A percentile compares a stretch with the other conserved stretches of the same genome.
phyloP scores from a whole-genome alignment of 2,888 invertebrate species.

The Portevinia maculata region DNA sequence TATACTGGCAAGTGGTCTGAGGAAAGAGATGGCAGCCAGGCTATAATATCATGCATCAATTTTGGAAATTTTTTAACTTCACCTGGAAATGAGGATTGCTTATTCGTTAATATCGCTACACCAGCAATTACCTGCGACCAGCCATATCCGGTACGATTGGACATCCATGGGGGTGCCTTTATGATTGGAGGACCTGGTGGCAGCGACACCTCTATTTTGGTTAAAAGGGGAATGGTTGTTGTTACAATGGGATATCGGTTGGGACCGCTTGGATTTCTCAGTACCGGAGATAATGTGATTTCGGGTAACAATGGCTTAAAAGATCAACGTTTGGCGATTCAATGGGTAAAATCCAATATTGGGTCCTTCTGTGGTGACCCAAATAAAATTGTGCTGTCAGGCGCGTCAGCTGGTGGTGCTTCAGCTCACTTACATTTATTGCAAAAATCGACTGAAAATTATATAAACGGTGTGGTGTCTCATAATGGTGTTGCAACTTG shows the following conservation, averaged over 20 bases:
- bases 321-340: constrained; percentile 87
- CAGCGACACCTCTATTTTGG: constrained; percentile 85
- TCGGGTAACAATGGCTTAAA: constrained; percentile 89
- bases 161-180: constrained; percentile 87
- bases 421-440: constrained; percentile 88
- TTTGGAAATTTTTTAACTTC: constrained; percentile 75
- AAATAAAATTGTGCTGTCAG: constrained; percentile 86
- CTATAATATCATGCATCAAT: constrained; percentile 86
- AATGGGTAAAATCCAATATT: constrained; percentile 88
- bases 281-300: constrained; percentile 87
- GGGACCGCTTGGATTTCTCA: constrained; percentile 88
- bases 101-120: constrained; percentile 80
- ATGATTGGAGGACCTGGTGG: constrained; percentile 85
- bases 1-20: constrained; percentile 76
- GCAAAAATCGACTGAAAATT: constrained; percentile 79
- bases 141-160: constrained; percentile 85
- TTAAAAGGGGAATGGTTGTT: constrained; percentile 86
- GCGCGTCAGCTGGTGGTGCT: constrained; percentile 88
- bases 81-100: constrained; percentile 52
- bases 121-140: constrained; percentile 78
- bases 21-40: constrained; percentile 84
- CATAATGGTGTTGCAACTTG: constrained; percentile 86
- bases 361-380: constrained; percentile 88
- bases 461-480: constrained; percentile 45
- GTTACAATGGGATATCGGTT: constrained; percentile 88